Percentiles rank a stretch among this genome's conserved stretches.
Evolutionary conservation across 1,140 invertebrate species (phyloP).

Genomic region (Zaprionus ghesquierei): DNA sequence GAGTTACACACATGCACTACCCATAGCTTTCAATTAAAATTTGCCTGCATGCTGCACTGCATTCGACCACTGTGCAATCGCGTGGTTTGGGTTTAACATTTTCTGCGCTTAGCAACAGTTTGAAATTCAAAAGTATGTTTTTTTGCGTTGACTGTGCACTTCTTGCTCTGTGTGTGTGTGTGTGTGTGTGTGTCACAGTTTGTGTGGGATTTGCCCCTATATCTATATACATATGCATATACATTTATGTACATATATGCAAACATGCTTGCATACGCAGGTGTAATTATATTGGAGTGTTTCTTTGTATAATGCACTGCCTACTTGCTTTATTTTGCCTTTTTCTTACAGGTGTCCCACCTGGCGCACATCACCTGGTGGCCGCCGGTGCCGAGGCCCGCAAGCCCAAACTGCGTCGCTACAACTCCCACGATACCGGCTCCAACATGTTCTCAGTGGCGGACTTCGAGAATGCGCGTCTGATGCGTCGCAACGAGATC

Average conservation of each 20-base stretch:
- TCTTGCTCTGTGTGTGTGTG: neutral
- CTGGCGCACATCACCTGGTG: slow-evolving; percentile 57
- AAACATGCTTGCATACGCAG: neutral
- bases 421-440: slow-evolving; percentile 82
- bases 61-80: slow-evolving; percentile 25
- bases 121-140: slow-evolving; percentile 54
- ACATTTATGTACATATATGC: no score
- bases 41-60: neutral
- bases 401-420: slow-evolving; percentile 78
- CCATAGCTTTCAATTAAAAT: neutral
- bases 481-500: slow-evolving; percentile 82
- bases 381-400: slow-evolving; percentile 55
- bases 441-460: slow-evolving; percentile 82
- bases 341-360: slow-evolving; percentile 60
- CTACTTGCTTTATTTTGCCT: slow-evolving; percentile 18
- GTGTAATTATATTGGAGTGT: neutral
- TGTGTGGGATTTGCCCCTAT: slow-evolving; percentile 67
- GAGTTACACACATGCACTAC: neutral
- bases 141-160: slow-evolving; percentile 35
- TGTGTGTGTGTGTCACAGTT: slow-evolving; percentile 2
- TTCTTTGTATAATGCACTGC: slow-evolving; percentile 40
- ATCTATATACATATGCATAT: slow-evolving; percentile 63
- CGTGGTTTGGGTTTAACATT: slow-evolving; percentile 64
- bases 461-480: slow-evolving; percentile 80
- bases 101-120: slow-evolving; percentile 75